Base-by-base conservation (phyloP, 2,113 vertebrate genomes). In the Notothenia coriiceps region DNA sequence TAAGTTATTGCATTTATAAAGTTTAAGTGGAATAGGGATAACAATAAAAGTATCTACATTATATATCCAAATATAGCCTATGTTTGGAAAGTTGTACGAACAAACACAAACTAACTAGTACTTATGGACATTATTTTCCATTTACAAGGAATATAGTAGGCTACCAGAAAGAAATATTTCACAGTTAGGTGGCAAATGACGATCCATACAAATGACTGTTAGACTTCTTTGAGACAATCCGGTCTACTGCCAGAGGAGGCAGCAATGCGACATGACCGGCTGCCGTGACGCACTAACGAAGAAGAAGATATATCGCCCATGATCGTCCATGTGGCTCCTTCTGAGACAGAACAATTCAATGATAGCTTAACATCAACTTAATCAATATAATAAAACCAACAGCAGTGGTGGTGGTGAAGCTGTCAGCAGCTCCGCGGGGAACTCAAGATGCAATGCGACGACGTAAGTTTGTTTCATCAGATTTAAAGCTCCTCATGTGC, bases 381-480 rank as follows among this genome's bases (percentile, higher is more conserved):
- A 60, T 65, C 0, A 5, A 22, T n/a, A 4, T 0, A 0, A 0
- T 0, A 0, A 22, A 51, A 29, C 15, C 4, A 2, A 1, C 25
- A 0, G 1, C 0, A 5, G 0, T 51, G 22, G 25, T 11, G 1
- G 18, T 0, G 5, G 25, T 1, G 70, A 81, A 11, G 13, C 20
- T 15, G n/a, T 2, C 4, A 52, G 55, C 33, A 18, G 22, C 18
- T 47, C 46, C 0, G 29, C 0, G 2, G 75, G n/a, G 20, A 64
- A 11, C 0, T 0, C 8, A 91, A 83, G 22, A 96, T 96, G 95
- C 95, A 96, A 14, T 93, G 94, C 94, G 95, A 96, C 91, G 94
- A 95, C 66, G 95, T 96, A 61, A 95, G 95, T 94, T 3, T 25
- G 4, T 11, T 4, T 0, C 14, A n/a, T 0, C 1, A 0, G 14